Evolutionary conservation across 2,888 invertebrate genomes (phyloP).

Genomic region (Euzetes globulus): DNA sequence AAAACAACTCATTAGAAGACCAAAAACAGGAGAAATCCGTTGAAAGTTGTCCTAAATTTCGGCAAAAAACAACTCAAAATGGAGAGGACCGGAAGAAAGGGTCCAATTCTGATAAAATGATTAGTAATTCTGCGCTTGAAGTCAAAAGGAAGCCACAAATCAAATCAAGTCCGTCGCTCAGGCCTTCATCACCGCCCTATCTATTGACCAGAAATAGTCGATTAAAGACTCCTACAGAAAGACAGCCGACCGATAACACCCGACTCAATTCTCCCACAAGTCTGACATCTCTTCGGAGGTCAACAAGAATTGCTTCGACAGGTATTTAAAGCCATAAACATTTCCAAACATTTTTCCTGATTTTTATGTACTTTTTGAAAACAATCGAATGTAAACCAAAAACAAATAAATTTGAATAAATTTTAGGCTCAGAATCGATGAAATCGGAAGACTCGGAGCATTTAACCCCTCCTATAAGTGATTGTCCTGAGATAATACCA

Average conservation of each 20-base stretch:
- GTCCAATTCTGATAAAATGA: too few species aligned
- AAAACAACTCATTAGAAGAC: neutral
- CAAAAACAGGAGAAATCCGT: neutral
- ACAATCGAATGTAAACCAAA: too few species aligned
- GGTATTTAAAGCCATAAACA: neutral
- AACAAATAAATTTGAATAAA: neutral
- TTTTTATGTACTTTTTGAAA: too few species aligned
- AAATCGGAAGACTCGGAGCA: neutral
- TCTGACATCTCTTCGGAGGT: neutral
- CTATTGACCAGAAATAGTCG: too few species aligned
- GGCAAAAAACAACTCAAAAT: neutral
- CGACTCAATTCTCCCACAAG: neutral
- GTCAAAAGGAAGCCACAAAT: too few species aligned
- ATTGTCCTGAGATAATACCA: neutral
- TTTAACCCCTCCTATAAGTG: neutral
- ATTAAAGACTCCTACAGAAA: neutral
- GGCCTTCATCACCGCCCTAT: too few species aligned
- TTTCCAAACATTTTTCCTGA: too few species aligned
- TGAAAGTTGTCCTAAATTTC: too few species aligned
- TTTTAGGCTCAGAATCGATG: neutral
- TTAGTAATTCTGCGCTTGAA: too few species aligned
- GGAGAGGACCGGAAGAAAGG: neutral
- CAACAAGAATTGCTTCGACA: constrained; percentile 1
- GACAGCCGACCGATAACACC: neutral
- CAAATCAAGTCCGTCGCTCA: too few species aligned